Evolutionary conservation across 2,113 vertebrate genomes (phyloP).

Genomic region (Epinephelus fuscoguttatus): DNA sequence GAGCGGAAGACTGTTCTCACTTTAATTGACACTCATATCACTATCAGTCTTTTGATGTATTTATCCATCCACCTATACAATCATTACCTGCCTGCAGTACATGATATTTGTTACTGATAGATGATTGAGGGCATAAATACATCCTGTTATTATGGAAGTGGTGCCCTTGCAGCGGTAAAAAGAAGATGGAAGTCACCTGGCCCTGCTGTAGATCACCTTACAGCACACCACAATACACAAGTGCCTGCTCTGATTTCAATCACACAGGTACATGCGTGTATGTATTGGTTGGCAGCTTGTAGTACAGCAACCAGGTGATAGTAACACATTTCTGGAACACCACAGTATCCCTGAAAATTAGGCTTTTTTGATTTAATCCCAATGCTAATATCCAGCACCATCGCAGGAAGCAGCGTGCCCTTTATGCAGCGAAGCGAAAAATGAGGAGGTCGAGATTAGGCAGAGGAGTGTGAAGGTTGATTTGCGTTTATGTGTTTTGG

Average conservation of each 20-base stretch:
- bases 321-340: constrained; percentile 5
- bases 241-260: neutral
- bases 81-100: constrained; percentile 11
- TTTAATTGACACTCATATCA: constrained; percentile 51
- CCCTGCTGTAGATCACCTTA: constrained; percentile 19
- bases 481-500: constrained; percentile 53
- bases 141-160: constrained; percentile 44
- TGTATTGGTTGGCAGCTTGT: neutral
- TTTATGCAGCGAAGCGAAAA: neutral
- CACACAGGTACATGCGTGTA: neutral
- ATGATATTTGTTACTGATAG: constrained; percentile 35
- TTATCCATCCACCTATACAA: constrained; percentile 19
- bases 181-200: constrained; percentile 47
- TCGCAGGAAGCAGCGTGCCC: neutral
- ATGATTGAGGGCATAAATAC: constrained; percentile 41
- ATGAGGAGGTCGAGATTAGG: neutral
- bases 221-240: constrained; percentile 2
- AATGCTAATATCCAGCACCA: neutral
- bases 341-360: neutral
- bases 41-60: constrained; percentile 43
- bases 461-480: constrained; percentile 60
- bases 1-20: constrained; percentile 30
- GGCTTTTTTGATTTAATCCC: neutral
- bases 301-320: neutral
- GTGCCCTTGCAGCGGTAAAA: constrained; percentile 41